Base-by-base conservation (phyloP, 2,797 vertebrate species). In the Diplodus sargus region DNA sequence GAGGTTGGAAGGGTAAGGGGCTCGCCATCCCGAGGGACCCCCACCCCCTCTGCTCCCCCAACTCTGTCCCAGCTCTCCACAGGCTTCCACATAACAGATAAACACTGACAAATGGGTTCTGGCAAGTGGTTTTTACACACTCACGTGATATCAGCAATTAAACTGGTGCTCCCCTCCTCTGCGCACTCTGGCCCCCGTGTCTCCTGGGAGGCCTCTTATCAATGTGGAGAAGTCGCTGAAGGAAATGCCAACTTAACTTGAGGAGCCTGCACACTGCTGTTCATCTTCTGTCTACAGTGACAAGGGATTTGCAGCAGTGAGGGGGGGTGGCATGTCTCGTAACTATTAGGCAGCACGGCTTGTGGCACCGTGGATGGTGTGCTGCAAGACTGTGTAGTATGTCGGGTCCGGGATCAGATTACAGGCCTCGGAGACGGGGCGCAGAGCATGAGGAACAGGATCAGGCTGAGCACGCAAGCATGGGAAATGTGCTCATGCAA, bases 171-270 rank as follows among this genome's bases (percentile, higher is more conserved):
- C 79, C 68, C 68, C 68, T 48, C 48, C 75, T 23, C 43, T 39
- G 5, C 23, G n/a, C 62, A 56, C 68, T 68, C 83, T 72, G 67
- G 75, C 73, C 85, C 56, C 20, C 18, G 47, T 61, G 80, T 90
- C 91, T 91, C 82, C 71, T 56, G 88, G 78, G 90, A 88, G 20
- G 45, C 12, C 82, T 78, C 88, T 94, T 94, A 95, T 94, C 93
- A 87, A 90, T 85, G 85, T 85, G 85, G 87, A 93, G 92, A 93
- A 93, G 93, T 89, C 92, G 91, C 91, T 90, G 80, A 90, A 95
- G 95, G 95, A 96, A 96, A 96, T 96, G 93, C 94, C 95, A 94
- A 79, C 90, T 94, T 94, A 94, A 93, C 82, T 85, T 70, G 88
- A 93, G 85, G 87, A 91, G 90, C 68, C 84, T 87, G 74, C 81